phyloP scores from a whole-genome alignment of 2,797 vertebrate species.

The Danio choprae region DNA sequence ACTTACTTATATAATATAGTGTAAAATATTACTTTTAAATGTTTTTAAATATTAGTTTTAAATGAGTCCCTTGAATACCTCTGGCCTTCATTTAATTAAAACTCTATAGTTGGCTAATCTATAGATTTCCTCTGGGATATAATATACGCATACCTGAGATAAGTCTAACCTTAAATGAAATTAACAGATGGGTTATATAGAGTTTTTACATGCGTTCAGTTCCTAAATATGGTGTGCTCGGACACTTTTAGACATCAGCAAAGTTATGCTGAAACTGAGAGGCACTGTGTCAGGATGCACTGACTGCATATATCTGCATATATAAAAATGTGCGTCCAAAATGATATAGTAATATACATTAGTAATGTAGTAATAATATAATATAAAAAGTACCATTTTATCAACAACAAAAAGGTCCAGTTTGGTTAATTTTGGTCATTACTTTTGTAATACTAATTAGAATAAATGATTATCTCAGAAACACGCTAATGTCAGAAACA shows the following conservation, averaged over 20 bases:
- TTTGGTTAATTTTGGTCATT: neutral
- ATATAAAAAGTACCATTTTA: neutral
- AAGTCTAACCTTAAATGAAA: neutral
- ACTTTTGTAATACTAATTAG: neutral
- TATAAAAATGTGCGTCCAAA: neutral
- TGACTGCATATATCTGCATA: too few species aligned
- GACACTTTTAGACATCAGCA: neutral
- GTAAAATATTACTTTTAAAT: too few species aligned
- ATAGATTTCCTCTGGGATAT: conserved; percentile 6
- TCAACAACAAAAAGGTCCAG: too few species aligned
- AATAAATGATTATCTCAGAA: too few species aligned
- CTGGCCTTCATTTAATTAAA: neutral
- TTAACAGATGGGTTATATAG: neutral
- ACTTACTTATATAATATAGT: too few species aligned
- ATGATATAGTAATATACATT: neutral
- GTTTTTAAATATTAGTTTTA: too few species aligned
- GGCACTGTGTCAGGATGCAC: too few species aligned
- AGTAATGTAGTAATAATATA: neutral
- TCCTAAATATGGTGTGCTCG: neutral
- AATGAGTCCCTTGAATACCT: neutral
- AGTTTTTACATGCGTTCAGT: neutral
- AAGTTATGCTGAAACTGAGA: neutral
- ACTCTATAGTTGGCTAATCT: neutral
- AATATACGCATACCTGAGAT: neutral
- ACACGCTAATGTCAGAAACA: too few species aligned